Evolutionary conservation across 2,113 vertebrate species (phyloP), one percentile per base, ranked within the genome.

Genomic region (Notiomystis cincta): DNA sequence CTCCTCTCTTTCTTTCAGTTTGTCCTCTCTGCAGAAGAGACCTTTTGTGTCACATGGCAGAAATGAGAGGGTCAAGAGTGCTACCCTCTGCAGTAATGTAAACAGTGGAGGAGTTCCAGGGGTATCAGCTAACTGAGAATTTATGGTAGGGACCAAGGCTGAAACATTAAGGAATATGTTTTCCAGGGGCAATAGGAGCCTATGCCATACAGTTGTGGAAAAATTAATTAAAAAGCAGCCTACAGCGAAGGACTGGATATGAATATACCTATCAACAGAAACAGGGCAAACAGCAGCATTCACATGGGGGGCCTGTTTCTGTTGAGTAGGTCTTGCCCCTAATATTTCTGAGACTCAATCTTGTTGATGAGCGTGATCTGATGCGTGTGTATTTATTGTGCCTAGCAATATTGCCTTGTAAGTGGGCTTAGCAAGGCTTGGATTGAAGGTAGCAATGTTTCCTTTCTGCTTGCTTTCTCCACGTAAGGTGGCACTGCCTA

Each of bases 371-470:
- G 10, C 33, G 6, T 38, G 28, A 56, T 50, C 15, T 20, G 50
- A 53, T 7, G 2, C 19, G 15, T 17, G 18, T 19, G 1, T 33
- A 35, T 89, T 78, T 92, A 50, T 24, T 87, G 40, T 40, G 9
- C 33, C 40, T 38, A 48, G 44, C 27, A 62, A 15, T 65, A 44
- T 10, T 56, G 35, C 70, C 57, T 86, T 67, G 22, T 48, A 69
- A 64, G 57, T 71, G 82, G 56, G 35, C 33, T 40, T 69, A 51
- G 80, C 13, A 61, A 60, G 60, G 66, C 44, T 61, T 60, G 9
- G 15, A 90, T 86, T 94, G 89, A 96, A 96, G 44, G 84, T 86
- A 93, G 90, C 85, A 96, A 94, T 96, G 78, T 28, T 82, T 93
- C 71, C 90, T 80, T 76, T 89, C 33, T 71, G 45, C 73, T 87